These are phyloP conservation scores for Meta bourneti DNA, from an alignment of 2,888 invertebrate genomes.

Conservation along the genomic window DNA sequence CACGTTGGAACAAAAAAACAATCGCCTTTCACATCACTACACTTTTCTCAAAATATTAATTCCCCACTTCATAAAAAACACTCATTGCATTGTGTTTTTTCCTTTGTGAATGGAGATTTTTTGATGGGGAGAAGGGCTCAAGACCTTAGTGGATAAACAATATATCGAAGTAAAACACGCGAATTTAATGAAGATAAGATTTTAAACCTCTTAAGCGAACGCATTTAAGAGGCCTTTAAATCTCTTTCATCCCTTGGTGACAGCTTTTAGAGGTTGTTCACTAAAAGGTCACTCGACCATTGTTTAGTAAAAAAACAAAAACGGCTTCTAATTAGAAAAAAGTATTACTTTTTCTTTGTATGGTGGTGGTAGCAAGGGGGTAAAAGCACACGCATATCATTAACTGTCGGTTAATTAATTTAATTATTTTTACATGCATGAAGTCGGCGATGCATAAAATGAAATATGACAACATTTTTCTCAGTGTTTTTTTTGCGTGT, in stretches of 20 bases:
- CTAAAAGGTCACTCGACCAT: conserved; percentile 1
- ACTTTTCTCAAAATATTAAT: too few species aligned
- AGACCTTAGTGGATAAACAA: background rate
- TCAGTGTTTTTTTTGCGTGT: background rate
- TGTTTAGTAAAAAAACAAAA: background rate
- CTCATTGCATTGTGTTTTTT: too few species aligned
- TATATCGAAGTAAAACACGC: background rate
- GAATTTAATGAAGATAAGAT: conserved; percentile 13
- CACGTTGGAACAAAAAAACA: too few species aligned
- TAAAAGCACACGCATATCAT: background rate
- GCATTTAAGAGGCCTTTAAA: background rate
- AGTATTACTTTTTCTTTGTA: background rate
- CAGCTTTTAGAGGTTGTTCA: background rate
- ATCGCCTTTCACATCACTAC: too few species aligned
- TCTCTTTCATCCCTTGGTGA: background rate
- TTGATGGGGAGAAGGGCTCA: background rate
- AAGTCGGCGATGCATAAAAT: conserved; percentile 16
- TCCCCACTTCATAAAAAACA: too few species aligned
- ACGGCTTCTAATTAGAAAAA: background rate
- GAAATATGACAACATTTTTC: conserved; percentile 37
- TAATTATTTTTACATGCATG: conserved; percentile 22
- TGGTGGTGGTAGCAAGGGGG: background rate
- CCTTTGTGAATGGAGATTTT: too few species aligned
- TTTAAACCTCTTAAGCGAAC: background rate
- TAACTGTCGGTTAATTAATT: conserved; percentile 51